Percentiles rank a stretch among this genome's conserved stretches.
Conservation (phyloP, 1,140 invertebrate species). For the Patella vulgata region DNA sequence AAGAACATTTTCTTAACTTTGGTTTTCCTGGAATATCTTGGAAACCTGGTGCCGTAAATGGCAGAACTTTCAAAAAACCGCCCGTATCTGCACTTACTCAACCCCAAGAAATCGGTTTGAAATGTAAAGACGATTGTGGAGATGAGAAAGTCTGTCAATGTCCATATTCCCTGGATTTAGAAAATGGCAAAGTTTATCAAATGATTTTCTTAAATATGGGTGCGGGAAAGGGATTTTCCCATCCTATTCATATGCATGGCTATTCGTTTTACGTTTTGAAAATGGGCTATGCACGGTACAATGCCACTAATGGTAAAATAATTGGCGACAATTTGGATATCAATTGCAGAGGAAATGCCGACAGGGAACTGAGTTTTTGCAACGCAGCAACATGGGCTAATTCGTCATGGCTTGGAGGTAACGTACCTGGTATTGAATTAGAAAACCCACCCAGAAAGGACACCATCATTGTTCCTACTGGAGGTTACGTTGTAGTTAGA, state of each 20-base stretch:
- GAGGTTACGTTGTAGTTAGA: conserved; percentile 75
- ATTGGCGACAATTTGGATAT: conserved; percentile 40
- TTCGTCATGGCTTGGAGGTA: conserved; percentile 38
- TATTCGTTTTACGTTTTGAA: conserved; percentile 78
- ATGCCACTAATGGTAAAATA: conserved; percentile 52
- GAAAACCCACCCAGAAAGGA: conserved; percentile 75
- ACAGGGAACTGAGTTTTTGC: conserved; percentile 37
- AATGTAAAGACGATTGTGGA: conserved; percentile 37
- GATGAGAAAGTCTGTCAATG: conserved; percentile 28
- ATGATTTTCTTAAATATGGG: conserved; percentile 66
- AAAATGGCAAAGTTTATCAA: conserved; percentile 41
- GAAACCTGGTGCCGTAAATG: conserved; percentile 50
- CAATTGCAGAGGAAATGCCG: conserved; percentile 34
- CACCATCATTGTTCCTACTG: conserved; percentile 77
- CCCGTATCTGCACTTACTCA: conserved; percentile 46
- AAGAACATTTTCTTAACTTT: conserved; percentile 55
- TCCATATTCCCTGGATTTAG: conserved; percentile 16
- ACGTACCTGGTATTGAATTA: conserved; percentile 58
- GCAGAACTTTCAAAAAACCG: conserved; percentile 38
- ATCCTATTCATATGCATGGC: conserved; percentile 82
- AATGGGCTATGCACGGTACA: conserved; percentile 60
- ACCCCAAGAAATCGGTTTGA: conserved; percentile 32
- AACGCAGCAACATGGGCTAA: conserved; percentile 52
- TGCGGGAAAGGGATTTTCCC: conserved; percentile 71
- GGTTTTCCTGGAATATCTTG: conserved; percentile 46